Percentiles rank a stretch among this genome's conserved stretches.
Evolutionary conservation across 2,113 vertebrate genomes (phyloP).

Genomic region (Otus sunia): DNA sequence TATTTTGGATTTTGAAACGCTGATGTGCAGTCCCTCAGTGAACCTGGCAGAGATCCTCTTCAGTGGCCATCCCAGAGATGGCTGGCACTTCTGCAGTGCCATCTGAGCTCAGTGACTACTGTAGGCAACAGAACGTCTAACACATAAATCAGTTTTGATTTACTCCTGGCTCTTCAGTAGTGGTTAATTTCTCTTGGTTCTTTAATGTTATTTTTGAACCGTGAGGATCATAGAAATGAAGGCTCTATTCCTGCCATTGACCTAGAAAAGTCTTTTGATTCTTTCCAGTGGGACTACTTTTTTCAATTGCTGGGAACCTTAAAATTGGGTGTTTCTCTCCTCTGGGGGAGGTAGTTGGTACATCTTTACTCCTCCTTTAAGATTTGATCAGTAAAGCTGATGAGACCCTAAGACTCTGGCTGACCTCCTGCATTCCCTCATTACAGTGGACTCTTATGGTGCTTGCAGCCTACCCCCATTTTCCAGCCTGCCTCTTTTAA

Average conservation of each 20-base stretch:
- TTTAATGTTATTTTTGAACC: constrained; percentile 50
- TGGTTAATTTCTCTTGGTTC: constrained; percentile 8
- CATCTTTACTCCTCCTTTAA: not conserved
- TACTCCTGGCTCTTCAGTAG: not conserved
- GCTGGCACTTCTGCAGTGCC: not conserved
- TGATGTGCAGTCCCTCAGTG: not conserved
- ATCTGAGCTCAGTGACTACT: not conserved
- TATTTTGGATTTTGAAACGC: not conserved
- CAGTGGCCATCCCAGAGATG: not conserved
- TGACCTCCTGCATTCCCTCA: not conserved
- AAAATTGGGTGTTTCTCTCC: not conserved
- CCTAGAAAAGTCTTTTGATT: constrained; percentile 56
- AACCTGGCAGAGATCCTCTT: not conserved
- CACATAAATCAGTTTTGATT: not conserved
- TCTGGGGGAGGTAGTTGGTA: not conserved
- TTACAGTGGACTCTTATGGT: not conserved
- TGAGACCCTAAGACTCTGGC: not conserved
- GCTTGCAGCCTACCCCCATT: not conserved
- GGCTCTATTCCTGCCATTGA: constrained; percentile 28
- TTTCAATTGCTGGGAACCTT: not conserved
- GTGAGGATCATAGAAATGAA: constrained; percentile 22
- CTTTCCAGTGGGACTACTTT: constrained; percentile 32
- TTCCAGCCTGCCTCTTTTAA: not conserved
- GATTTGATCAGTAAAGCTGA: not conserved
- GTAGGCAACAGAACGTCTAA: not conserved